Evolutionary conservation across 2,888 invertebrate species (phyloP), one percentile per base, ranked within the genome.

Genomic region (Caenorhabditis uteleia): DNA sequence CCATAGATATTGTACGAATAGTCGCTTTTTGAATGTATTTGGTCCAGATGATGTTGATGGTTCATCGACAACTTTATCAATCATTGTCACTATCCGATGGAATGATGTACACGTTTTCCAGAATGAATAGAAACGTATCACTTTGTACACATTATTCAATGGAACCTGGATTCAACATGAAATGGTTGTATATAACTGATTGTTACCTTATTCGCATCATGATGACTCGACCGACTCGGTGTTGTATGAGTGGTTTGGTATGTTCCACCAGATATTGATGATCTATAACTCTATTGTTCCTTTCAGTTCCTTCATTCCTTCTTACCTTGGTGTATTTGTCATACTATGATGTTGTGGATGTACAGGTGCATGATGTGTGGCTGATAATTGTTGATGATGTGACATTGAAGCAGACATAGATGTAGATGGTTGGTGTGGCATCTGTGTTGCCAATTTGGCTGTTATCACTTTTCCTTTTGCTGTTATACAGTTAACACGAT

Each of bases 31-130:
- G 61, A 83, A 83, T 20, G 70, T 68, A 4, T 51, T 57, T 33
- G 51, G 53, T 3, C 57, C 62, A 7, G 50, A 42, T 3, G 62
- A 44, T 34, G 57, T 57, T 26, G 62, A 62, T 16, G 76, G 74
- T 29, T 68, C 71, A 36, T 62, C 71, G 27, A 61, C 55, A 5
- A 78, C 76, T 44, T 78, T 77, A 47, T 80, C 82, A 48, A 83
- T 82, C 80, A 83, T 77, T 6, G 83, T 83, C 23, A 83, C 80
- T 33, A 83, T 83, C 6, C 83, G 77, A 66, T 83, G 83, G 69
- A 83, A 83, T 12, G 78, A 75, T 2, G 83, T 83, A 69, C 83
- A 83, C 23, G 82, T 81, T 47, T 77, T 77, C 83, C 83, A 83
- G 70, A 83, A 83, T 38, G 77, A 77, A 65, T 83, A 83, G 74